A percentile compares a stretch with the other conserved stretches of the same genome.
phyloP scores from a whole-genome alignment of 2,888 invertebrate species.

The Nowickia ferox region DNA sequence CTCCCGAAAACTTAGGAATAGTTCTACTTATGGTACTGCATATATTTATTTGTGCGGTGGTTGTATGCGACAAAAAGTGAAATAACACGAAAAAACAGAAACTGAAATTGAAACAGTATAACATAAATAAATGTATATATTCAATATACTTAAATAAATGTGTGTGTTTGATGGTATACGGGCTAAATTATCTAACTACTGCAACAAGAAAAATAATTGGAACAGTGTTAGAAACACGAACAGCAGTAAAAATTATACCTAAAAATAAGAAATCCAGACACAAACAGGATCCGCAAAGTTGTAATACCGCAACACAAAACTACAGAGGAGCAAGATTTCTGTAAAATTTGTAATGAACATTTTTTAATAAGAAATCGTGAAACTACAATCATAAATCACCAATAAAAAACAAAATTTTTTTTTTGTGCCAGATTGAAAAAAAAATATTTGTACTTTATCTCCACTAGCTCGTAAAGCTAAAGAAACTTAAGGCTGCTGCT shows the following conservation, averaged over 20 bases:
- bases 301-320: constrained; percentile 22
- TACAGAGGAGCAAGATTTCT: constrained; percentile 24
- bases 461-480: constrained; percentile 48
- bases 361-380: constrained; percentile 40
- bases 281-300: constrained; percentile 16
- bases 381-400: constrained; percentile 58
- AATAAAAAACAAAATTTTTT: constrained; percentile 25
- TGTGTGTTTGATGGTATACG: constrained; percentile 58
- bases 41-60: constrained; percentile 32
- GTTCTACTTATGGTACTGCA: constrained; percentile 34
- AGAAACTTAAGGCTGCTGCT: constrained; percentile 65
- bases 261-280: not conserved
- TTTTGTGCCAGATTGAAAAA: constrained; percentile 9
- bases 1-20: constrained; percentile 12
- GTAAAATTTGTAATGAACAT: constrained; percentile 5
- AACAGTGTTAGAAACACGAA: constrained; percentile 29
- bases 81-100: constrained; percentile 29
- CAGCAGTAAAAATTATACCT: constrained; percentile 34
- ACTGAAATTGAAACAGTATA: constrained; percentile 67
- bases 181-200: constrained; percentile 21
- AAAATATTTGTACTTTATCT: constrained; percentile 29
- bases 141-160: constrained; percentile 62
- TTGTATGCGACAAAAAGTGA: constrained; percentile 12
- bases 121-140: constrained; percentile 63
- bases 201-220: constrained; percentile 19